Conservation (phyloP, 2,113 vertebrate genomes). For the Peromyscus maniculatus region DNA sequence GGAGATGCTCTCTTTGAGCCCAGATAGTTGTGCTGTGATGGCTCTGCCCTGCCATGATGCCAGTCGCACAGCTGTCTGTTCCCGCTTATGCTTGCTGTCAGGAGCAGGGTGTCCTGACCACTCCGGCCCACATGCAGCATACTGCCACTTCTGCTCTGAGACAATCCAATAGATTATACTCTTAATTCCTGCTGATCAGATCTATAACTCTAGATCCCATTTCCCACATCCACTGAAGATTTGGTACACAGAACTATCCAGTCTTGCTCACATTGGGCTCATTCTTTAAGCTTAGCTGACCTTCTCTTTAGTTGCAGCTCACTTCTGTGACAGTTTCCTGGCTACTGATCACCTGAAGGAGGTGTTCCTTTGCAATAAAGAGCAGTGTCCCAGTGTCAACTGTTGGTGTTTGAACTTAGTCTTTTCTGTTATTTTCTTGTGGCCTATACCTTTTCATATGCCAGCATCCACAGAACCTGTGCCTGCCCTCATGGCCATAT, state of each 20-base stretch:
- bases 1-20: background rate
- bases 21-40: background rate
- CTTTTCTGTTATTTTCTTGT: background rate
- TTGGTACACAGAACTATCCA: background rate
- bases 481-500: background rate
- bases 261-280: background rate
- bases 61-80: background rate
- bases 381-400: background rate
- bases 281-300: background rate
- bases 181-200: background rate
- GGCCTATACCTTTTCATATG: background rate
- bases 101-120: background rate
- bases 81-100: background rate
- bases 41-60: background rate
- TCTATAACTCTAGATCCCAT: background rate
- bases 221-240: background rate
- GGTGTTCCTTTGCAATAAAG: background rate
- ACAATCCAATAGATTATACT: background rate
- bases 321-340: background rate
- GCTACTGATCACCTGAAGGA: background rate
- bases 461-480: background rate
- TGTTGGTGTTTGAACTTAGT: background rate
- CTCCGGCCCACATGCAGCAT: background rate
- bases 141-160: background rate
- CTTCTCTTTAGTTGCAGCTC: background rate